Base-by-base conservation (phyloP, 2,113 vertebrate genomes). In the Sebastes fasciatus region DNA sequence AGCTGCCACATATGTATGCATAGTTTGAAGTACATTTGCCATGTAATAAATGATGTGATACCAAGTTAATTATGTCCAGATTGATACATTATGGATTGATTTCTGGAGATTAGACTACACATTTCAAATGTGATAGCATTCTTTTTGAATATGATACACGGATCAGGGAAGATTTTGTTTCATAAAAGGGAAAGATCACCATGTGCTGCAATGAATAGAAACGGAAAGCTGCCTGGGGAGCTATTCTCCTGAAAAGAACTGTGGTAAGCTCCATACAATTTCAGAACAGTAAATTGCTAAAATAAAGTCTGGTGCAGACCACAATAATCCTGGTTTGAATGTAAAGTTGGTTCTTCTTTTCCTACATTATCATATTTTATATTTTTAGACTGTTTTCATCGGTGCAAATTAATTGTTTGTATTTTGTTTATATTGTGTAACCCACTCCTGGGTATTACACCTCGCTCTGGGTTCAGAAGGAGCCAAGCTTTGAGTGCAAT, bases 211-310 rank as follows among this genome's bases (percentile, higher is more conserved):
- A 57, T 64, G 42, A 82, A 19, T 23, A 58, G 16, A 68, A 73
- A 57, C 12, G 21, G 14, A 63, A 55, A 40, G 51, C 66, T 65
- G 19, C 48, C 23, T 23, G 42, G n/a, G 23, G 66, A 21, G 52
- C 34, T 54, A 12, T 61, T 76, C 17, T 52, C 5, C 34, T 62
- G 14, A 75, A 48, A 34, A 34, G 34, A 34, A 34, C 3, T 34
- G 34, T 34, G 34, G 34, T 13, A 17, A 48, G 19, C 42, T 42
- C 49, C 11, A 49, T 13, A 19, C 9, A 54, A 13, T 63, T 54
- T 82, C 48, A 62, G 40, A 78, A 67, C 68, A 68, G 7, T 11
- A 40, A 34, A 10, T 19, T 84, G 8, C 21, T 12, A 14, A 58
- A 51, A 58, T 72, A 66, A 54, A 78, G 8, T 13, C 49, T 9